Conservation (phyloP, 2,888 invertebrate genomes). For the Pandemis heparana region DNA sequence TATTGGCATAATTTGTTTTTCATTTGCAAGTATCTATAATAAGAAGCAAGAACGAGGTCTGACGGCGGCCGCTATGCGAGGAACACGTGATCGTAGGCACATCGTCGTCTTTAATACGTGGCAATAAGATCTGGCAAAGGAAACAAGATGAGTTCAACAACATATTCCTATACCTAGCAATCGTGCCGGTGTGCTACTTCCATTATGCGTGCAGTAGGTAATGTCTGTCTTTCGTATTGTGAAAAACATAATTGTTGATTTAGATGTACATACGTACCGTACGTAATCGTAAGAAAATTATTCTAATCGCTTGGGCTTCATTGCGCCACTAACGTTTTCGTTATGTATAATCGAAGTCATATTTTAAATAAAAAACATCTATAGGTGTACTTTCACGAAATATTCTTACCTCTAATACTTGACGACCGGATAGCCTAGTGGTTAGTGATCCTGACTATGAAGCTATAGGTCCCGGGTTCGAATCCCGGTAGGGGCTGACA, state of each 20-base stretch:
- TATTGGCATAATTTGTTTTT: constrained; percentile 19
- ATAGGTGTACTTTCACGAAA: no score
- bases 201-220: constrained; percentile 35
- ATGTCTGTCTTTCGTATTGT: constrained; percentile 22
- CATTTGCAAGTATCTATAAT: constrained; percentile 29
- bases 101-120: constrained; percentile 20
- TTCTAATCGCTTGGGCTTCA: neutral
- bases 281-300: neutral
- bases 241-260: constrained; percentile 12
- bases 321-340: neutral
- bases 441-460: no score
- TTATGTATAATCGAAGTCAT: neutral
- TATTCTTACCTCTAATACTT: no score
- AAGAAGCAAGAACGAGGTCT: constrained; percentile 32
- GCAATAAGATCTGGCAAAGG: constrained; percentile 19
- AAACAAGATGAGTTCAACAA: constrained; percentile 26
- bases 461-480: no score
- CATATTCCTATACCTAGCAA: constrained; percentile 30
- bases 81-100: constrained; percentile 31
- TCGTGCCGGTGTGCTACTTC: constrained; percentile 36
- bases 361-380: no score
- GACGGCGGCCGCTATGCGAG: constrained; percentile 21
- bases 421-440: no score
- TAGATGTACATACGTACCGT: neutral
- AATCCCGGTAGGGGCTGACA: no score